phyloP scores from a whole-genome alignment of 2,888 invertebrate species.

The Caenorhabditis zanzibari region DNA sequence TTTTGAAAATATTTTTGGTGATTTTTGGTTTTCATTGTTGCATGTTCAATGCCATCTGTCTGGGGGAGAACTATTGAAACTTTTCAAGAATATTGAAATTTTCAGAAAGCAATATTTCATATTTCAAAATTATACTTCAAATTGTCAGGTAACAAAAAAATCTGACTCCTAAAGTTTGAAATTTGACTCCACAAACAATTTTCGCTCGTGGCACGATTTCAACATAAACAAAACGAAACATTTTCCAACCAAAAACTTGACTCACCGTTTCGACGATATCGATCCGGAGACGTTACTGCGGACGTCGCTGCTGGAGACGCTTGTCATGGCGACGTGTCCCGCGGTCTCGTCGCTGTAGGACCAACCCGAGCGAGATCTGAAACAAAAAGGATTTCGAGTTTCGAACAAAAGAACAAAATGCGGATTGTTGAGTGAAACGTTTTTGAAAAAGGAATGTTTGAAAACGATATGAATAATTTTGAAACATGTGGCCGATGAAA shows the following conservation, averaged over 20 bases:
- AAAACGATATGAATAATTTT: constrained; percentile 22
- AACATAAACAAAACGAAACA: constrained; percentile 11
- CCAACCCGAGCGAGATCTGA: constrained; percentile 73
- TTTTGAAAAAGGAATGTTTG: constrained; percentile 2
- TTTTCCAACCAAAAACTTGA: not conserved
- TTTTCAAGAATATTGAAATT: too few relatives aligned
- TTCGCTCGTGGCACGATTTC: not conserved
- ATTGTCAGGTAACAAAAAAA: too few relatives aligned
- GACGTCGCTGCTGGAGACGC: constrained; percentile 71
- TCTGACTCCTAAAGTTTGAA: not conserved
- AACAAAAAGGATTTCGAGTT: constrained; percentile 31
- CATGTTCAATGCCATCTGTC: not conserved
- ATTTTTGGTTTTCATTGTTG: constrained; percentile 15
- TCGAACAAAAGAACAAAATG: constrained; percentile 5
- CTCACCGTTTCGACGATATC: constrained; percentile 60
- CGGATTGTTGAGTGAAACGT: constrained; percentile 12
- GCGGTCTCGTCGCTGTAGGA: constrained; percentile 68
- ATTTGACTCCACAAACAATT: not conserved
- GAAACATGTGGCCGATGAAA: not conserved
- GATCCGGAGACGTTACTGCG: constrained; percentile 61
- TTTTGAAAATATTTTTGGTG: not conserved
- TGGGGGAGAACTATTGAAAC: not conserved
- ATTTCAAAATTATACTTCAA: too few relatives aligned
- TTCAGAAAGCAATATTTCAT: too few relatives aligned
- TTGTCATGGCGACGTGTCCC: constrained; percentile 69